These are phyloP conservation scores for Leucoma salicis DNA, from an alignment of 2,888 invertebrate genomes.

Conservation along the genomic window DNA sequence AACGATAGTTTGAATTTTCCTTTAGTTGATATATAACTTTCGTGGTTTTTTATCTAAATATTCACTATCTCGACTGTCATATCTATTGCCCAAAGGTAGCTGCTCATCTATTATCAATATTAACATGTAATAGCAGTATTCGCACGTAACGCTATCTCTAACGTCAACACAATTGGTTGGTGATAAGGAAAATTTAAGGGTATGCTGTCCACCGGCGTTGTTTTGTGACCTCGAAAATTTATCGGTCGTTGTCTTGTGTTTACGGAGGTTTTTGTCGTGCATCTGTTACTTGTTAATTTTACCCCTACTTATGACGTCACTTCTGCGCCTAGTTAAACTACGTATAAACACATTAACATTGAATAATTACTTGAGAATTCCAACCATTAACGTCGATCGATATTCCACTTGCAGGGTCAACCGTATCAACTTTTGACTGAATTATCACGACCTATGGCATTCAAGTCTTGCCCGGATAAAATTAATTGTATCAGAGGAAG, in stretches of 20 bases:
- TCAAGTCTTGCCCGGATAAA: constrained; percentile 27
- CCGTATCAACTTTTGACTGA: constrained; percentile 6
- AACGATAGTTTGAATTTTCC: background rate
- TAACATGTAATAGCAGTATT: constrained; percentile 35
- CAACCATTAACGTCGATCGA: background rate
- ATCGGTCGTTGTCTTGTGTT: constrained; percentile 69
- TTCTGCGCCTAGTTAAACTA: constrained; percentile 6
- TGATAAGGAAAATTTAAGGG: constrained; percentile 54
- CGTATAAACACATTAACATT: constrained; percentile 3
- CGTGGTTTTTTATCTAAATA: constrained; percentile 13
- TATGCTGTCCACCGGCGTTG: constrained; percentile 40
- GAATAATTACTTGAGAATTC: background rate
- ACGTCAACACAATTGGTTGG: constrained; percentile 50
- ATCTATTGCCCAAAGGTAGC: constrained; percentile 9
- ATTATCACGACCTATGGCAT: constrained; percentile 35
- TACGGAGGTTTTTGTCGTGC: constrained; percentile 51
- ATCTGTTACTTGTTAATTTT: constrained; percentile 17
- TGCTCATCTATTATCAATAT: constrained; percentile 30
- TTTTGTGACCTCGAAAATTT: constrained; percentile 54
- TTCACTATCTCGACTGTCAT: constrained; percentile 15
- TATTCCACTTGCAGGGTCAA: background rate
- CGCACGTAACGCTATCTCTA: constrained; percentile 37
- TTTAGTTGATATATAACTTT: background rate
- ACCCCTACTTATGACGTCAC: constrained; percentile 25
- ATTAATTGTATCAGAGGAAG: constrained; percentile 30